phyloP scores from a whole-genome alignment of 2,888 invertebrate genomes.

The Tenthredo livida region DNA sequence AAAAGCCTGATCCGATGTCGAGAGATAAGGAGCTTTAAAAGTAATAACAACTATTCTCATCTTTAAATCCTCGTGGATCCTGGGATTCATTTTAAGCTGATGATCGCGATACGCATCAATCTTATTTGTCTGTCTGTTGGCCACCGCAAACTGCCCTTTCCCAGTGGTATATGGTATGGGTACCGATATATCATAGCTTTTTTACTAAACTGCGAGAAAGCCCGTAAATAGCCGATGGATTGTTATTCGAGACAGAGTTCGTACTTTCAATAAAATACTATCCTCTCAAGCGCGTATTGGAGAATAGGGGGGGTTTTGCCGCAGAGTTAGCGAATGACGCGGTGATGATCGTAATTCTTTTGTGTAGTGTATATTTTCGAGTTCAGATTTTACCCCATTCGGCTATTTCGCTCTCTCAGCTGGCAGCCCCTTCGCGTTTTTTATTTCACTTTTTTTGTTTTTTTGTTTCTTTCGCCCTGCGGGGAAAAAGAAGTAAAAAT shows the following conservation, averaged over 20 bases:
- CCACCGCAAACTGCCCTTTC: not conserved
- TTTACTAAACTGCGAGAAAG: not conserved
- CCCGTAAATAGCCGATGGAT: not conserved
- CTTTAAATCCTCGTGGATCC: not conserved
- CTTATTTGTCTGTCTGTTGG: not conserved
- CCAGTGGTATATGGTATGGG: not conserved
- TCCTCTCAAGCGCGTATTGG: not conserved
- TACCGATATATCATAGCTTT: not conserved
- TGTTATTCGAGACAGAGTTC: not conserved
- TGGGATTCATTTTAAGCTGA: not conserved
- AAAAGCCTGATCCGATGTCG: not conserved
- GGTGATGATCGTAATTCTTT: not conserved
- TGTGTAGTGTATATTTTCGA: not conserved
- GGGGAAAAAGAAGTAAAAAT: not conserved
- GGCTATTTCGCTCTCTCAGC: not conserved
- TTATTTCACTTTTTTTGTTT: not conserved
- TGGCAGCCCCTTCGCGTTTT: not conserved
- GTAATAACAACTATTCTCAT: not conserved
- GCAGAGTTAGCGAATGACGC: not conserved
- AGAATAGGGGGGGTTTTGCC: not conserved
- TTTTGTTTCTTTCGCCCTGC: not conserved
- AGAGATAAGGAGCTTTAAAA: not conserved
- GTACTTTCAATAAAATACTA: not conserved
- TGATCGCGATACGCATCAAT: not conserved
- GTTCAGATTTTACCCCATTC: not conserved